phyloP scores from a whole-genome alignment of 2,888 invertebrate genomes.

The Drosophila lutescens region DNA sequence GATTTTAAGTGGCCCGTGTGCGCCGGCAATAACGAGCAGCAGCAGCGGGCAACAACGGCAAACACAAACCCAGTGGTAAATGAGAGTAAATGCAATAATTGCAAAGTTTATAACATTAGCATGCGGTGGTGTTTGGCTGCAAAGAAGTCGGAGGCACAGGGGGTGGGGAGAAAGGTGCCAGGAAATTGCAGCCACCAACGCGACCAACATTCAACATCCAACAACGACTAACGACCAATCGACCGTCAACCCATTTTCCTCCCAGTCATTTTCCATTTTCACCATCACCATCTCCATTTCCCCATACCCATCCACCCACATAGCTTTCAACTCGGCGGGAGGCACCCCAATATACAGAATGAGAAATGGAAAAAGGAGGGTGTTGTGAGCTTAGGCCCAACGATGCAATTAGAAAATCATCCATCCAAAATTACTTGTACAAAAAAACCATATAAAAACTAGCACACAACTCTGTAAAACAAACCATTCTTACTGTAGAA shows the following conservation, averaged over 20 bases:
- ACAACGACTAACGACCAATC: slow-evolving; percentile 39
- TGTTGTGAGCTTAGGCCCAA: not conserved
- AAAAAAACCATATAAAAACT: slow-evolving; percentile 9
- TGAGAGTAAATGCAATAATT: slow-evolving; percentile 81
- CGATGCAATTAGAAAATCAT: slow-evolving; percentile 48
- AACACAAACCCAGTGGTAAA: slow-evolving; percentile 60
- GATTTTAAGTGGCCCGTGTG: slow-evolving; percentile 74
- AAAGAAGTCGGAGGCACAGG: not conserved
- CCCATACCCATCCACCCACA: slow-evolving; percentile 1
- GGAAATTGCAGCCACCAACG: slow-evolving; percentile 72
- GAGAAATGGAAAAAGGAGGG: not conserved
- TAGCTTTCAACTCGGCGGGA: slow-evolving; percentile 44
- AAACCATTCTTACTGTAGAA: no score
- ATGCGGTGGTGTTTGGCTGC: slow-evolving; percentile 14
- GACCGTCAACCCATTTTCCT: slow-evolving; percentile 53
- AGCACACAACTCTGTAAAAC: slow-evolving; percentile 2
- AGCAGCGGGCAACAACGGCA: slow-evolving; percentile 15
- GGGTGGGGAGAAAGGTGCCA: slow-evolving; percentile 32
- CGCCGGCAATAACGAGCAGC: slow-evolving; percentile 63
- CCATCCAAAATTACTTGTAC: slow-evolving; percentile 24
- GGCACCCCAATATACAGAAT: not conserved
- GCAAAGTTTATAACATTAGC: slow-evolving; percentile 77
- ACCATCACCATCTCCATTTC: not conserved
- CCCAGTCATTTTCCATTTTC: slow-evolving; percentile 20
- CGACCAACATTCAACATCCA: slow-evolving; percentile 31